Evolutionary conservation across 2,888 invertebrate species (phyloP).

Genomic region (Prenolepis imparis): DNA sequence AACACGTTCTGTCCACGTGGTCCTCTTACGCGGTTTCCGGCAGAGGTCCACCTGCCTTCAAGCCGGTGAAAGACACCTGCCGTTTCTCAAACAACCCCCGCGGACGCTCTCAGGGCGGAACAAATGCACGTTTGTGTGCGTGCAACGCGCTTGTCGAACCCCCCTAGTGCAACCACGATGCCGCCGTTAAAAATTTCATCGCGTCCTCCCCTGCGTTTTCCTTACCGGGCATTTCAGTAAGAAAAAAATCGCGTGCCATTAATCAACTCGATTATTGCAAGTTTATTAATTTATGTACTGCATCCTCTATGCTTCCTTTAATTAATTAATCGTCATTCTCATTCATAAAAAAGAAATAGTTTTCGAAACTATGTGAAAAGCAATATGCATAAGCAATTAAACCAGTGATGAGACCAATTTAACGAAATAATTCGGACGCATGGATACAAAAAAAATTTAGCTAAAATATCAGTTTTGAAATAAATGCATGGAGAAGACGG

Average conservation of each 20-base stretch:
- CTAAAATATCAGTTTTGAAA: neutral
- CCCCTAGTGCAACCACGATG: slow-evolving; percentile 31
- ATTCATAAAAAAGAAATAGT: neutral
- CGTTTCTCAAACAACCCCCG: slow-evolving; percentile 68
- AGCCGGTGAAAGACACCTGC: slow-evolving; percentile 62
- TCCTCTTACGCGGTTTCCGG: slow-evolving; percentile 46
- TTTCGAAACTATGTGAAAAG: neutral
- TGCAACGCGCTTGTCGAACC: slow-evolving; percentile 27
- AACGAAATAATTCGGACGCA: neutral
- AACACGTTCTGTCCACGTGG: slow-evolving; percentile 26
- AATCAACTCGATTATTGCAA: slow-evolving; percentile 45
- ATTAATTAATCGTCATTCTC: neutral
- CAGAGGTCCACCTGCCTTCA: slow-evolving; percentile 61
- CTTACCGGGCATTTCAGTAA: neutral
- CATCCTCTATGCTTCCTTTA: neutral
- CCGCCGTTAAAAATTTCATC: slow-evolving; percentile 58
- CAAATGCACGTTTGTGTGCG: slow-evolving; percentile 8
- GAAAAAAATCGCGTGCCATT: slow-evolving; percentile 59
- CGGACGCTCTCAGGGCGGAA: slow-evolving; percentile 52
- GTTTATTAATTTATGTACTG: slow-evolving; percentile 42
- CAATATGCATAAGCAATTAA: neutral
- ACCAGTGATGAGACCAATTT: no score
- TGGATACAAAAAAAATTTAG: neutral
- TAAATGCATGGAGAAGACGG: neutral
- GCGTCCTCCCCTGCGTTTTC: slow-evolving; percentile 25